Evolutionary conservation across 2,888 invertebrate species (phyloP), one percentile per base, ranked within the genome.

Genomic region (Andrena chrysosceles): DNA sequence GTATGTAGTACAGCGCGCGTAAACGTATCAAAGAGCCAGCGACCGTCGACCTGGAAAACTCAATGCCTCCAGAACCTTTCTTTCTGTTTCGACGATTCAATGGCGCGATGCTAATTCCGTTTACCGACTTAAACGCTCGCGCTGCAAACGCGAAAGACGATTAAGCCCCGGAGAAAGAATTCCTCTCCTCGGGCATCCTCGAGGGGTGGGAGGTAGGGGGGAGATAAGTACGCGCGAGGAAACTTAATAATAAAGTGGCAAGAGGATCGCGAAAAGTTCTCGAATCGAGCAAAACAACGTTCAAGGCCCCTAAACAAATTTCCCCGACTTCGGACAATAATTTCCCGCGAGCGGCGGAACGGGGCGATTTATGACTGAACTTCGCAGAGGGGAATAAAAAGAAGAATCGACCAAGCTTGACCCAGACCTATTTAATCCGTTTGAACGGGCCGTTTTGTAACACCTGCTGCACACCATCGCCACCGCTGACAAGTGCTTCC

Each of bases 361-460:
- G 48, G 42, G 74, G 48, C 64, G 74, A 81, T 77, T 77, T 73
- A 77, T 70, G 78, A 77, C 48, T 29, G 52, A 86, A 86, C 76
- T 86, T 84, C 79, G 26, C 31, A 7, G 33, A 31, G 49, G 35
- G 16, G 4, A 48, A 69, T 73, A 77, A 69, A 77, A 84, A 77
- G 84, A 86, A 84, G 56, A 70, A 67, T 33, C 62, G 64, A 64
- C 42, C 70, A 59, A 42, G 63, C 66, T 64, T 84, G 81, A 84
- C 75, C 79, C 75, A 84, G 82, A 82, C 83, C 86, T 73, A 56
- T 86, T 86, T 87, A 87, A 86, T 81, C 81, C 79, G 72, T 84
- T 70, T 87, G 60, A 79, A 76, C 72, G 77, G 52, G 63, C 49
- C 68, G 52, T 71, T 77, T 81, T 75, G 74, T 73, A 77, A 80